phyloP scores from a whole-genome alignment of 2,888 invertebrate genomes.

The Polyommatus iphigenia region DNA sequence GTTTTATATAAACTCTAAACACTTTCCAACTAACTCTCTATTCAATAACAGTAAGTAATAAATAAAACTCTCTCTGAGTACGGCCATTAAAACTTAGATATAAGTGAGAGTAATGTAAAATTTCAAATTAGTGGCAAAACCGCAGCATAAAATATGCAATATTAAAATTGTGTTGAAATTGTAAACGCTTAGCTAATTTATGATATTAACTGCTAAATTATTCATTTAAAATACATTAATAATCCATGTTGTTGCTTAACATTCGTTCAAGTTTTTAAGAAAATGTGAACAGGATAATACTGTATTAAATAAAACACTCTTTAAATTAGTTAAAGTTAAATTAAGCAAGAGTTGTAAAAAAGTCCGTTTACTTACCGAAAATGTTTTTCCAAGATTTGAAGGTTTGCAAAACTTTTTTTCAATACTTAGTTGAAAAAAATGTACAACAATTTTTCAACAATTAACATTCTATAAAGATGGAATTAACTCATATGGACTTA shows the following conservation, averaged over 20 bases:
- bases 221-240: conserved; percentile 19
- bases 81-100: background rate
- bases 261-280: background rate
- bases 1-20: too few relatives aligned
- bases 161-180: conserved; percentile 6
- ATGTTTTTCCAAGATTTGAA: too few relatives aligned
- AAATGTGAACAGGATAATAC: background rate
- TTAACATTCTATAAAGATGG: too few relatives aligned
- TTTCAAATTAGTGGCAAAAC: conserved; percentile 1
- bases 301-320: background rate
- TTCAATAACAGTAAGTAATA: too few relatives aligned
- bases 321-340: too few relatives aligned
- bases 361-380: too few relatives aligned
- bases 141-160: conserved; percentile 1
- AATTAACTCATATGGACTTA: too few relatives aligned
- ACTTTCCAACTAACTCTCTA: too few relatives aligned
- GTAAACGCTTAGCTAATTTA: conserved; percentile 12
- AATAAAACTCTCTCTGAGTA: background rate
- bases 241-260: background rate
- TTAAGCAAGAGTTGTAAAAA: too few relatives aligned
- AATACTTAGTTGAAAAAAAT: too few relatives aligned
- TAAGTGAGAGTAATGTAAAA: background rate
- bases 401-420: too few relatives aligned
- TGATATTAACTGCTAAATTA: conserved; percentile 18
- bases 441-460: too few relatives aligned